Base-by-base conservation (phyloP, 2,888 invertebrate species). In the Dendrolimus pini region DNA sequence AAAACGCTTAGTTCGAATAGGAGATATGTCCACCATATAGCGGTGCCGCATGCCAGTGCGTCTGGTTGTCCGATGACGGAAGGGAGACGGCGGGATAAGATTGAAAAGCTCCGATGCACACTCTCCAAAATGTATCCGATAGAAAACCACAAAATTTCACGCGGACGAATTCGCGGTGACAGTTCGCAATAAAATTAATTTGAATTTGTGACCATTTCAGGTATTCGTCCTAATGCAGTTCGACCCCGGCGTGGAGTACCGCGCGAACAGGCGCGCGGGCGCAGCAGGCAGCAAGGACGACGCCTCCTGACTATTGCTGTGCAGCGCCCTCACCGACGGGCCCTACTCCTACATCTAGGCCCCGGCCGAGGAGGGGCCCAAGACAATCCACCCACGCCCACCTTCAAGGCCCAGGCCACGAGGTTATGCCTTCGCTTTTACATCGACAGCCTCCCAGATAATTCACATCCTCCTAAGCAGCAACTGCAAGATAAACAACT, bases 201-300 rank as follows among this genome's bases (percentile, higher is more conserved):
- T 47, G 47, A 47, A 47, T 47, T 68, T 12, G 59, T 30, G 30
- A 30, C 3, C 30, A 30, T 30, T 30, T 30, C 83, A 98, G 98
- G 98, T 98, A 80, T 98, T 98, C 93, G 98, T 99, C 77, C 93
- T 98, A 85, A 98, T 98, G 96, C 98, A 99, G 92, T 98, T 99
- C 92, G 98, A 99, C 92, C 98, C 98, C 62, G 98, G 98, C 82
- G 93, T 98, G 83, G 98, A 98, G 92, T 98, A 98, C 92, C 97
- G 97, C 80, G 95, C 97, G 81, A 94, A 94, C 79, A 93, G 96
- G 77, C 93, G 94, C 74, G 92, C 84, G 57, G 82, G 82, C 72
- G 75, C 82, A 54, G 81, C 80, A 59, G 78, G 75, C 66, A 91
- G 89, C 87, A 97, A 97, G 87, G 97, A 97, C 91, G 97, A 97